These are phyloP conservation scores for Ooceraea biroi DNA, from an alignment of 1,140 invertebrate genomes.

Conservation along the genomic window DNA sequence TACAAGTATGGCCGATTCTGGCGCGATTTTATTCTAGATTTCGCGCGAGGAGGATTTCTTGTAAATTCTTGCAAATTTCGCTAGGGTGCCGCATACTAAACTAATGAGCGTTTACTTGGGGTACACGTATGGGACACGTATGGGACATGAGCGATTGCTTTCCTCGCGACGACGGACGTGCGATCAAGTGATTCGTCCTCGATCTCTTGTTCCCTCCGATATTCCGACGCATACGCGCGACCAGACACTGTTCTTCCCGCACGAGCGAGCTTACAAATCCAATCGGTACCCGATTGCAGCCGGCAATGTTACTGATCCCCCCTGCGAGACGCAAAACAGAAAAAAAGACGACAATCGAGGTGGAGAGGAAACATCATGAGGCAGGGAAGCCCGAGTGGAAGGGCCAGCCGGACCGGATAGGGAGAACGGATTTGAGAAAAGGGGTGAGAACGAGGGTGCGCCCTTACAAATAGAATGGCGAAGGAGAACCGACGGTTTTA, in stretches of 20 bases:
- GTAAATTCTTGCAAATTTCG: neutral
- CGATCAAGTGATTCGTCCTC: slow-evolving; percentile 8
- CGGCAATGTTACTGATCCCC: slow-evolving; percentile 36
- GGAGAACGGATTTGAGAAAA: slow-evolving; percentile 13
- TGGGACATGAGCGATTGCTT: slow-evolving; percentile 18
- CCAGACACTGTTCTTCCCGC: slow-evolving; percentile 33
- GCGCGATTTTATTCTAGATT: neutral
- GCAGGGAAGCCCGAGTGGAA: slow-evolving; percentile 19
- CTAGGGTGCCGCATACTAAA: neutral
- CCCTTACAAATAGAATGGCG: slow-evolving; percentile 74
- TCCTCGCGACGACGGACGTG: slow-evolving; percentile 28
- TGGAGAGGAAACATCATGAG: slow-evolving; percentile 50
- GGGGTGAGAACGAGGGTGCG: slow-evolving; percentile 36
- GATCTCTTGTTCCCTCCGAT: slow-evolving; percentile 6
- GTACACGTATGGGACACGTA: slow-evolving; percentile 21
- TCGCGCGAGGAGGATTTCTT: neutral
- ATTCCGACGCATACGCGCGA: slow-evolving; percentile 19
- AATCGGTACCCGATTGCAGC: slow-evolving; percentile 55
- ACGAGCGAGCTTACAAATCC: slow-evolving; percentile 73
- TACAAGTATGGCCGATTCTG: neutral
- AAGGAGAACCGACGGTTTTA: slow-evolving; percentile 66
- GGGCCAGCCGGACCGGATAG: slow-evolving; percentile 29
- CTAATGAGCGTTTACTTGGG: slow-evolving; percentile 3
- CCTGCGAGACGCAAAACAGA: neutral
- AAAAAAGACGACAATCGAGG: neutral